A percentile compares a stretch with the other conserved stretches of the same genome.
These are phyloP conservation scores for Cyanocitta stelleri DNA, from an alignment of 2,113 vertebrate species.

Conservation along the genomic window DNA sequence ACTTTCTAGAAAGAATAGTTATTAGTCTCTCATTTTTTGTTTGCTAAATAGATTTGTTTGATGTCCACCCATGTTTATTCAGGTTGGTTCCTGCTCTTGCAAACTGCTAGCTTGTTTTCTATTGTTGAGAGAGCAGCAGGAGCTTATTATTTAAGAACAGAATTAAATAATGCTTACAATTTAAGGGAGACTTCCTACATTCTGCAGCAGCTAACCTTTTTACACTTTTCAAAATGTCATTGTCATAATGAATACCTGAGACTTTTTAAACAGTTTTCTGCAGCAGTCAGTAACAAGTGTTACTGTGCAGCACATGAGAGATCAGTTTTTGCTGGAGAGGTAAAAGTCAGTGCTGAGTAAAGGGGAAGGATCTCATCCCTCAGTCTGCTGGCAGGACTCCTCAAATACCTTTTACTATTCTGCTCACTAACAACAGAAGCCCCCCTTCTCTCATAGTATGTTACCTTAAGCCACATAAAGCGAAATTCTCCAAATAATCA, in stretches of 20 bases:
- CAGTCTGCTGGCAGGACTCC: background rate
- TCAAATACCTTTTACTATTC: background rate
- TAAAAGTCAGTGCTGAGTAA: background rate
- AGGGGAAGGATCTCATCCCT: background rate
- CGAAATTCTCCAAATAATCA: background rate
- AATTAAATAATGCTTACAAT: slow-evolving; percentile 30
- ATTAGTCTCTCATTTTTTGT: background rate
- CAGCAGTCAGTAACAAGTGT: background rate
- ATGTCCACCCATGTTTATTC: background rate
- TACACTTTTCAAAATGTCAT: slow-evolving; percentile 15
- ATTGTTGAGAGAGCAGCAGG: slow-evolving; percentile 6
- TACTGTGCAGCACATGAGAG: background rate
- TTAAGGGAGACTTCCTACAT: background rate
- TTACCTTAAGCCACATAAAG: background rate
- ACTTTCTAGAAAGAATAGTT: slow-evolving; percentile 8
- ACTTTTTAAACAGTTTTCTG: background rate
- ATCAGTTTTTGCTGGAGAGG: background rate
- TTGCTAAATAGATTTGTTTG: background rate
- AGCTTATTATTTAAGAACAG: background rate
- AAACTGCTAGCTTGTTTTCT: background rate
- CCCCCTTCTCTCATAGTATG: fast-evolving
- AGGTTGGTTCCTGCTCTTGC: background rate
- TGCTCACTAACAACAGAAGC: background rate
- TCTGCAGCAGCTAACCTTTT: background rate
- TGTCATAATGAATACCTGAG: background rate